phyloP scores from a whole-genome alignment of 2,113 vertebrate species.

The Varanus salvator region DNA sequence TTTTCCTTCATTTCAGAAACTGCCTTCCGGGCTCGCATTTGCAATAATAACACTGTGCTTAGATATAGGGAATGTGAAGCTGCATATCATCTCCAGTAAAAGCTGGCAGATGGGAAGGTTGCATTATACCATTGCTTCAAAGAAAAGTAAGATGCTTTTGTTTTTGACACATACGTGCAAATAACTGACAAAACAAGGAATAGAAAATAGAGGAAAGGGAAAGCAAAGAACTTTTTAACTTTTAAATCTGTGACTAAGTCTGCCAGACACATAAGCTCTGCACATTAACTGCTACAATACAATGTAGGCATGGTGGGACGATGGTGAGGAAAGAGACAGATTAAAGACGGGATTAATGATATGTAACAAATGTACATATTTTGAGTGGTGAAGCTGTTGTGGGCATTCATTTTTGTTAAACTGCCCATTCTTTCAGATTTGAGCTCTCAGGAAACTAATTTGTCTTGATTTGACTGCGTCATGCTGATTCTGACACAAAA shows the following conservation, averaged over 20 bases:
- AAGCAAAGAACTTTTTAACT: neutral
- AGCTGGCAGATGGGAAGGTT: conserved; percentile 47
- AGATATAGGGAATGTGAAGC: conserved; percentile 3
- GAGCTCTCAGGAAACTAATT: neutral
- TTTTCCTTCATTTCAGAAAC: neutral
- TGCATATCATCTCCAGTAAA: conserved; percentile 35
- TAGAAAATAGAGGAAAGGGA: conserved; percentile 2
- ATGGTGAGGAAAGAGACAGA: neutral
- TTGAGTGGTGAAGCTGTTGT: neutral
- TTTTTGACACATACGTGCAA: too few species aligned
- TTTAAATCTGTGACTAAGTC: neutral
- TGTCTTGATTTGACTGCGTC: neutral
- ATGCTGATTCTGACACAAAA: neutral
- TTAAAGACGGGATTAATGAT: neutral
- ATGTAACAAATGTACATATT: neutral
- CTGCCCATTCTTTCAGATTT: neutral
- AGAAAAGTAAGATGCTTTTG: conserved; percentile 2
- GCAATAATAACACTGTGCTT: neutral
- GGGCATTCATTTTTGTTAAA: neutral
- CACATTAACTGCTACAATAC: neutral
- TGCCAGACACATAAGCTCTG: neutral
- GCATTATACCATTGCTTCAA: conserved; percentile 44
- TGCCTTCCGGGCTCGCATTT: neutral
- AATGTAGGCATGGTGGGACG: too few species aligned
- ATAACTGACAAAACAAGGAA: neutral